phyloP scores from a whole-genome alignment of 2,888 invertebrate species.

The Plebejus anna region DNA sequence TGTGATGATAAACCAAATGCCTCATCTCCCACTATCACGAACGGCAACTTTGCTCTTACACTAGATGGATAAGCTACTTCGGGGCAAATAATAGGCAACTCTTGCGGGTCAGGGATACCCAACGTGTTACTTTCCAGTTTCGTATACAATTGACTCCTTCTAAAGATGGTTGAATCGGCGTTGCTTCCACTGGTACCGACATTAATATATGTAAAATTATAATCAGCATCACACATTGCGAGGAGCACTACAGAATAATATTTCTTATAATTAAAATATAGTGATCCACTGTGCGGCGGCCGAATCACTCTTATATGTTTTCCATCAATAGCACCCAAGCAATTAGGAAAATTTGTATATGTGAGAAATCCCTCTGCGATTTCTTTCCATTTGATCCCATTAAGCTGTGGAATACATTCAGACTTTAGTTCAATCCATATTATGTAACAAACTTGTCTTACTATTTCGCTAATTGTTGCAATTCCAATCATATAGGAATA shows the following conservation, averaged over 20 bases:
- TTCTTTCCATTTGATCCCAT: background rate
- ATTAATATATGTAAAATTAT: conserved; percentile 1
- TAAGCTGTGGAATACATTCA: background rate
- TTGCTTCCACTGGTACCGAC: conserved; percentile 7
- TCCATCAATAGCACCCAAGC: conserved; percentile 7
- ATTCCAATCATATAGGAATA: conserved; percentile 42
- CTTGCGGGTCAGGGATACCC: background rate
- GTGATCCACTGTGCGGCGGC: conserved; percentile 7
- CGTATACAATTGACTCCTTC: conserved; percentile 4
- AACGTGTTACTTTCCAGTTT: background rate
- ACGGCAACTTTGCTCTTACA: conserved; percentile 31
- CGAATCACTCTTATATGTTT: conserved; percentile 7
- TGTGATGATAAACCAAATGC: conserved; percentile 32
- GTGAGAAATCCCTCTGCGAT: background rate
- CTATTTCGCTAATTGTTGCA: conserved; percentile 41
- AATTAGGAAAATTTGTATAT: background rate
- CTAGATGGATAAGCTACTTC: background rate
- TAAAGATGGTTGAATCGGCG: conserved; percentile 22
- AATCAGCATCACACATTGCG: background rate
- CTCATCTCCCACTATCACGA: conserved; percentile 32
- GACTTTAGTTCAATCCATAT: conserved; percentile 35
- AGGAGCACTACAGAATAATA: background rate
- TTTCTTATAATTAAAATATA: background rate
- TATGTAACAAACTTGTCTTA: conserved; percentile 38
- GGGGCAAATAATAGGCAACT: background rate